Conservation (phyloP, 1,140 invertebrate species). For the Zaprionus davidi region DNA sequence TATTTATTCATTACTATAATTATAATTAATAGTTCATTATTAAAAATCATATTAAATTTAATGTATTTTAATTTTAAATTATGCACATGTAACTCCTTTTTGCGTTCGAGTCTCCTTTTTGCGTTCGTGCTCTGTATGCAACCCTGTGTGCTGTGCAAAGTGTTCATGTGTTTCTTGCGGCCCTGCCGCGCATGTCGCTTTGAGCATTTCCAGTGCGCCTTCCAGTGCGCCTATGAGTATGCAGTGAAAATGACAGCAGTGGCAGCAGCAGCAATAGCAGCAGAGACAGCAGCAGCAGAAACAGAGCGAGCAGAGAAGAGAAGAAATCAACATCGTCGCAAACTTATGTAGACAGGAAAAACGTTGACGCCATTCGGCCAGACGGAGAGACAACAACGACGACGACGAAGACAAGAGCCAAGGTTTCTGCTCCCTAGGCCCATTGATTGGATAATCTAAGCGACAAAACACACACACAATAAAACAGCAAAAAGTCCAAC, state of each 20-base stretch:
- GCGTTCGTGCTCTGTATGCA: not conserved
- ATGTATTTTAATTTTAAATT: not conserved
- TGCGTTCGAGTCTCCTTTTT: not conserved
- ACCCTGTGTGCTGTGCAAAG: not conserved
- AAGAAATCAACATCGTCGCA: constrained; percentile 63
- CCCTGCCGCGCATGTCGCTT: constrained; percentile 50
- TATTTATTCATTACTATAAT: not conserved
- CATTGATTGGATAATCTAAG: constrained; percentile 63
- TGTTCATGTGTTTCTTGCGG: constrained; percentile 8
- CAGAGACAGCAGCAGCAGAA: constrained; percentile 34
- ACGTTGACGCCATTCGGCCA: constrained; percentile 44
- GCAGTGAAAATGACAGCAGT: constrained; percentile 80
- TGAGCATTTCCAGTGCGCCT: constrained; percentile 51
- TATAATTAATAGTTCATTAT: not conserved
- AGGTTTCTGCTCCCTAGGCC: constrained; percentile 53
- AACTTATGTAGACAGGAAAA: constrained; percentile 59
- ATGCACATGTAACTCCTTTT: not conserved
- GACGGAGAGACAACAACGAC: constrained; percentile 21
- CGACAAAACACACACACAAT: not conserved
- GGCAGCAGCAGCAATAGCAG: constrained; percentile 42
- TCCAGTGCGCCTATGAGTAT: constrained; percentile 77
- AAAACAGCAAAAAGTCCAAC: constrained; percentile 1
- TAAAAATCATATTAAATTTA: not conserved
- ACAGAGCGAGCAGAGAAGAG: constrained; percentile 24
- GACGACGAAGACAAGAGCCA: constrained; percentile 32